These are phyloP conservation scores for Magallana nippona DNA, from an alignment of 2,888 invertebrate species.

Conservation along the genomic window DNA sequence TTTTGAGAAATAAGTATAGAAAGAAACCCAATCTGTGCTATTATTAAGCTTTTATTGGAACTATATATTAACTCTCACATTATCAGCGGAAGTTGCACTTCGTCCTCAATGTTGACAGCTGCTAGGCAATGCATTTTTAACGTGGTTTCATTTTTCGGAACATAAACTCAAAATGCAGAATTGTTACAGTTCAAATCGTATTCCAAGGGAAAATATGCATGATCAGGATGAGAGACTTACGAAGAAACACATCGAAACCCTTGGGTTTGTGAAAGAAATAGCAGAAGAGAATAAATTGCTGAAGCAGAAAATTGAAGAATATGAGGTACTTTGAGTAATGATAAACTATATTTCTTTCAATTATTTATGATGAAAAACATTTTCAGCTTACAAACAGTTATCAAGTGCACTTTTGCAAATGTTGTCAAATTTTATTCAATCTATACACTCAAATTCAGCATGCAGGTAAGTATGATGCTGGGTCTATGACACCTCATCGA, in stretches of 20 bases:
- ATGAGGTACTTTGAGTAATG: slow-evolving; percentile 66
- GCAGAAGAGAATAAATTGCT: slow-evolving; percentile 75
- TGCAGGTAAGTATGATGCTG: too few species aligned
- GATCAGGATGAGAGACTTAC: slow-evolving; percentile 71
- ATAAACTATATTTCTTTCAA: neutral
- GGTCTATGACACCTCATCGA: too few species aligned
- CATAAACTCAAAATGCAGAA: slow-evolving; percentile 66
- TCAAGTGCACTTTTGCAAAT: too few species aligned
- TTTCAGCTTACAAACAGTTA: too few species aligned
- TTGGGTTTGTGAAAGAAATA: slow-evolving; percentile 76
- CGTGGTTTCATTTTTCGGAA: slow-evolving; percentile 38
- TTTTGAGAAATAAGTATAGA: too few species aligned
- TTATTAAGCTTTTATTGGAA: neutral
- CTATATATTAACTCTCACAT: slow-evolving; percentile 13
- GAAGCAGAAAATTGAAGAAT: slow-evolving; percentile 69
- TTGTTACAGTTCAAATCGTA: slow-evolving; percentile 63
- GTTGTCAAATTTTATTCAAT: neutral
- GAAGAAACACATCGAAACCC: slow-evolving; percentile 74
- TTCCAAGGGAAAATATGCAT: slow-evolving; percentile 66
- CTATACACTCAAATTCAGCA: too few species aligned
- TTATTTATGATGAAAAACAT: neutral
- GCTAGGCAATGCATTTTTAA: slow-evolving; percentile 56
- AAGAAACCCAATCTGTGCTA: too few species aligned
- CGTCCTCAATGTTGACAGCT: slow-evolving; percentile 57
- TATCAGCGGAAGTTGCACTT: slow-evolving; percentile 38